phyloP scores from a whole-genome alignment of 2,888 invertebrate genomes.

The Formica aserva region DNA sequence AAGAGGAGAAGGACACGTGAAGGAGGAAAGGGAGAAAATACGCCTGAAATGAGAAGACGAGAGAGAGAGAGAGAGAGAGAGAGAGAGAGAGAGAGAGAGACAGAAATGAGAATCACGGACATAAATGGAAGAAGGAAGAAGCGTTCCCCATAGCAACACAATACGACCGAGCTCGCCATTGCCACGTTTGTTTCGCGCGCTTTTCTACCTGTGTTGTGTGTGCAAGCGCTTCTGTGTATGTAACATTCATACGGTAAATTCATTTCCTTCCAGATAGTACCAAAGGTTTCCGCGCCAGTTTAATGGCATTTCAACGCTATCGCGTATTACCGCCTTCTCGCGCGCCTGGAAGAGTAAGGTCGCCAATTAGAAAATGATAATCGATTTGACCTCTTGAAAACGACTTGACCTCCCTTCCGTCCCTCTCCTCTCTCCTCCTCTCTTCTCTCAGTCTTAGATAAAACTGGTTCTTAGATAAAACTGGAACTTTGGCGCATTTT shows the following conservation, averaged over 20 bases:
- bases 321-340: background rate
- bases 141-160: conserved; percentile 76
- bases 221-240: background rate
- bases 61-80: background rate
- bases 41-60: background rate
- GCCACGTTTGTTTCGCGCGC: conserved; percentile 37
- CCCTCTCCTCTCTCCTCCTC: background rate
- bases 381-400: conserved; percentile 64
- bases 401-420: conserved; percentile 42
- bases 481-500: conserved; percentile 42
- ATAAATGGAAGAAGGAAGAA: conserved; percentile 52
- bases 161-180: conserved; percentile 53
- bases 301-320: background rate
- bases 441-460: background rate
- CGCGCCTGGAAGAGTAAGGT: conserved; percentile 46
- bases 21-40: background rate
- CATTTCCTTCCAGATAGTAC: conserved; percentile 46
- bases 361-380: conserved; percentile 61
- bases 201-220: conserved; percentile 22
- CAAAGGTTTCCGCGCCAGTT: background rate
- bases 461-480: conserved; percentile 21
- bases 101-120: conserved; percentile 48
- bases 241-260: conserved; percentile 54
- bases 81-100: conserved; percentile 40
- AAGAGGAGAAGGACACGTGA: background rate